Evolutionary conservation across 2,113 vertebrate genomes (phyloP).

Genomic region (Mesembrinibis cayennensis): DNA sequence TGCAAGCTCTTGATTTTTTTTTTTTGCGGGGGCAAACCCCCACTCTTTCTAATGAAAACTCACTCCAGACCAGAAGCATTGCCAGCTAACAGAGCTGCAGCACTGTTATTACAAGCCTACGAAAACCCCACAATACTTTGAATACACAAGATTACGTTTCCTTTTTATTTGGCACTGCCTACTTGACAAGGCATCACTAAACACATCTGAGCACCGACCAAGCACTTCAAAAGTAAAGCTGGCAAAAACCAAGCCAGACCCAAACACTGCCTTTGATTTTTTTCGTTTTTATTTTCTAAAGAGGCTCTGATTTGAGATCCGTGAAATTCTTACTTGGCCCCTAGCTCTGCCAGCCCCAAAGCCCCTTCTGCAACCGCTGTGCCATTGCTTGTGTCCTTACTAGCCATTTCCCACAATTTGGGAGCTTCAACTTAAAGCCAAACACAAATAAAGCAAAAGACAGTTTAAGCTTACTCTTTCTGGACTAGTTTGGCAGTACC

Average conservation of each 20-base stretch:
- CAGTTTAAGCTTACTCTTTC: neutral
- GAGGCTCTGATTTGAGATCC: neutral
- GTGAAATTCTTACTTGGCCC: neutral
- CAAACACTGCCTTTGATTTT: neutral
- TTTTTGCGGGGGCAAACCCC: neutral
- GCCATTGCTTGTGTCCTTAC: neutral
- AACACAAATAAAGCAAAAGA: neutral
- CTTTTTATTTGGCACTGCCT: neutral
- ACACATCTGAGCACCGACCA: neutral
- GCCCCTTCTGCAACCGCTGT: neutral
- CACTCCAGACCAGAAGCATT: neutral
- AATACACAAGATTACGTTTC: neutral
- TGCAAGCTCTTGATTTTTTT: neutral
- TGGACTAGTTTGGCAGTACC: neutral
- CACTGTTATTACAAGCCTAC: neutral
- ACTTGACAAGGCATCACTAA: neutral
- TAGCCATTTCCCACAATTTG: neutral
- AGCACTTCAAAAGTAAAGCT: neutral
- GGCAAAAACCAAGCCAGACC: neutral
- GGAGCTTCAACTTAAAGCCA: neutral
- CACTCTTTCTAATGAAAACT: neutral
- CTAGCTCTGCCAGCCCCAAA: neutral
- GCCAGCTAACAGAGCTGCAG: neutral
- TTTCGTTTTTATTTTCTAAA: neutral
- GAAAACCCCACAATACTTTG: neutral